These are phyloP conservation scores for Onychorhynchus coronatus DNA, from an alignment of 2,113 vertebrate genomes.

Conservation along the genomic window DNA sequence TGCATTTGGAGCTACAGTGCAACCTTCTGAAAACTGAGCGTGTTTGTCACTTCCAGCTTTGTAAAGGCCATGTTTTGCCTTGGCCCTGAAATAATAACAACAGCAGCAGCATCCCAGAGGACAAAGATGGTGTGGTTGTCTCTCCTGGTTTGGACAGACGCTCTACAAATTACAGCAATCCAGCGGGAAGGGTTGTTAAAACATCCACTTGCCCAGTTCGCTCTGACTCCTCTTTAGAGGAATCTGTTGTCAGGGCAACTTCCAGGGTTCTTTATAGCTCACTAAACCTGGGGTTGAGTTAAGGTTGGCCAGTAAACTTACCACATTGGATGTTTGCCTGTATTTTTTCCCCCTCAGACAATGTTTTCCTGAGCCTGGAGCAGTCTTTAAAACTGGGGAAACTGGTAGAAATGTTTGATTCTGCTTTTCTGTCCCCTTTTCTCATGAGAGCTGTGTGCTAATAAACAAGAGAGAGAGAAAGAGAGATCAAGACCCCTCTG, in stretches of 20 bases:
- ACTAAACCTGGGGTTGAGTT: not conserved
- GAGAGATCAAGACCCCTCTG: not conserved
- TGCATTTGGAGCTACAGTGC: not conserved
- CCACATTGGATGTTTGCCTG: not conserved
- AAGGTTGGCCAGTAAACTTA: not conserved
- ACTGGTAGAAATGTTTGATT: not conserved
- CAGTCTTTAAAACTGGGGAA: not conserved
- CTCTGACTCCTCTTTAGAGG: not conserved
- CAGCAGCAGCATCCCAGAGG: not conserved
- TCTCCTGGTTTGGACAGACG: not conserved
- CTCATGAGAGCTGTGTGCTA: not conserved
- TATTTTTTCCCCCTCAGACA: rapidly evolving
- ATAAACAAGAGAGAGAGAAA: not conserved
- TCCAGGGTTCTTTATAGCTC: not conserved
- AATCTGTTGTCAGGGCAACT: not conserved
- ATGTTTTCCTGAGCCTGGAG: not conserved
- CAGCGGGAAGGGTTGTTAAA: not conserved
- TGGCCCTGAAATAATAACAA: not conserved
- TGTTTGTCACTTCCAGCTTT: not conserved
- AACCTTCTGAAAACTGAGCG: not conserved
- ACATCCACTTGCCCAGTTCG: not conserved
- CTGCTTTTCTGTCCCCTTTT: not conserved
- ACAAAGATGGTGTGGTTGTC: not conserved
- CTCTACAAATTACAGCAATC: not conserved
- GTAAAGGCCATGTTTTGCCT: not conserved